phyloP scores from a whole-genome alignment of 2,113 vertebrate species.

The Notarius lentiginosus region DNA sequence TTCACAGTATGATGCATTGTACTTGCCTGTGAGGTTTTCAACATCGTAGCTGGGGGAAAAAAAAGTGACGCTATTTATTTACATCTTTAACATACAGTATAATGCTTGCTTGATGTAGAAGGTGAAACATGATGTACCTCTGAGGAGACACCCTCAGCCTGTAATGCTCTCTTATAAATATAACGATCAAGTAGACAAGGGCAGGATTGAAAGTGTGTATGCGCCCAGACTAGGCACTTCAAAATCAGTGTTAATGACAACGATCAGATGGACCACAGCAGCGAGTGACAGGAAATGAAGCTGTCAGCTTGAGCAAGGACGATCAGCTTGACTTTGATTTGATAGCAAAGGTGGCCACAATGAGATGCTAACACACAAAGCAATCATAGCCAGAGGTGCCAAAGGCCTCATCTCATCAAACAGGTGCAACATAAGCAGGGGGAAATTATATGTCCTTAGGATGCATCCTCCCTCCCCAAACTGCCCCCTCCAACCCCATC shows the following conservation, averaged over 20 bases:
- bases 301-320: slow-evolving; percentile 35
- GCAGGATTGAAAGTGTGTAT: not conserved
- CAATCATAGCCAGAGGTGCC: slow-evolving; percentile 41
- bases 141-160: not conserved
- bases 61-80: not conserved
- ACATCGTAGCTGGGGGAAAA: not conserved
- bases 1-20: not conserved
- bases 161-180: not conserved
- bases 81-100: not conserved
- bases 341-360: slow-evolving; percentile 41
- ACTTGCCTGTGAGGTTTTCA: not conserved
- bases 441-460: slow-evolving; percentile 30
- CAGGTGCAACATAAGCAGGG: slow-evolving; percentile 33
- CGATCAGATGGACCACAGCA: not conserved
- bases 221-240: slow-evolving; percentile 10
- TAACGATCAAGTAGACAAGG: slow-evolving; percentile 1
- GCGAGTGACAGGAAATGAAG: slow-evolving; percentile 48
- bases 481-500: not conserved
- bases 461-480: too few species aligned
- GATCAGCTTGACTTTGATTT: slow-evolving; percentile 50
- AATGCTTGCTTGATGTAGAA: not conserved
- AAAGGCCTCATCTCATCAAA: slow-evolving; percentile 49
- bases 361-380: slow-evolving; percentile 48
- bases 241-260: slow-evolving; percentile 31
- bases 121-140: not conserved